These are phyloP conservation scores for Sclerodermus sp. DNA, from an alignment of 2,888 invertebrate genomes.

Conservation along the genomic window DNA sequence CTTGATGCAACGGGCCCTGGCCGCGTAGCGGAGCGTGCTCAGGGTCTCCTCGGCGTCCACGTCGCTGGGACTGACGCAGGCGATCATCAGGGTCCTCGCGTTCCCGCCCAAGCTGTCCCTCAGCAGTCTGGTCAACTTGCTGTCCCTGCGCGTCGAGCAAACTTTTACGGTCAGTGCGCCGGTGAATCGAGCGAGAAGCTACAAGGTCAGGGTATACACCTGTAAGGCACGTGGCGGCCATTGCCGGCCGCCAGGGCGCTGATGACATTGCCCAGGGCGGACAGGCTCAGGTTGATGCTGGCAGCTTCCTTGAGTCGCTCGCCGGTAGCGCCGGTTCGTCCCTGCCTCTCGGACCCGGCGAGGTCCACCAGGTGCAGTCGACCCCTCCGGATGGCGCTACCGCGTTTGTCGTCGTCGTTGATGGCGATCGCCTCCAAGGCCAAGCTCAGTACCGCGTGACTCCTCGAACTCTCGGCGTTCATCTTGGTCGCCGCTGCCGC, in stretches of 20 bases:
- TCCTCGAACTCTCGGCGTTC: conserved; percentile 85
- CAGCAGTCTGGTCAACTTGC: conserved; percentile 78
- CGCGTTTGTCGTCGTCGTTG: conserved; percentile 45
- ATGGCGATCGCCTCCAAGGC: conserved; percentile 78
- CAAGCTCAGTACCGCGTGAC: conserved; percentile 86
- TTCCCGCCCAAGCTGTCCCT: conserved; percentile 86
- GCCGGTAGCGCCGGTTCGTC: conserved; percentile 82
- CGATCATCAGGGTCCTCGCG: conserved; percentile 86
- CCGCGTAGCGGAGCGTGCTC: conserved; percentile 81
- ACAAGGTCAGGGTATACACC: conserved; percentile 65
- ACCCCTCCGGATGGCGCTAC: conserved; percentile 63
- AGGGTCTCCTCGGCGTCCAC: conserved; percentile 83
- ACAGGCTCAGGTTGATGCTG: conserved; percentile 85
- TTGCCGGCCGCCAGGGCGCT: conserved; percentile 80
- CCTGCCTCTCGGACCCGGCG: conserved; percentile 85
- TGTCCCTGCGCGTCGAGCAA: conserved; percentile 66
- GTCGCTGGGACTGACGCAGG: conserved; percentile 81
- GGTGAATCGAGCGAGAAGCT: no score
- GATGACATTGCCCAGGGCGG: conserved; percentile 87
- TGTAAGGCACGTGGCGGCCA: conserved; percentile 71
- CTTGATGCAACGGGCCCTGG: conserved; percentile 83
- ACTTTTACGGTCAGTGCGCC: no score
- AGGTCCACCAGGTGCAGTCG: conserved; percentile 87
- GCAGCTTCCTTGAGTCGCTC: conserved; percentile 85
- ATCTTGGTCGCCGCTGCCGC: conserved; percentile 84